Evolutionary conservation across 1,140 invertebrate species (phyloP), one percentile per base, ranked within the genome.

Genomic region (Asobara japonica): DNA sequence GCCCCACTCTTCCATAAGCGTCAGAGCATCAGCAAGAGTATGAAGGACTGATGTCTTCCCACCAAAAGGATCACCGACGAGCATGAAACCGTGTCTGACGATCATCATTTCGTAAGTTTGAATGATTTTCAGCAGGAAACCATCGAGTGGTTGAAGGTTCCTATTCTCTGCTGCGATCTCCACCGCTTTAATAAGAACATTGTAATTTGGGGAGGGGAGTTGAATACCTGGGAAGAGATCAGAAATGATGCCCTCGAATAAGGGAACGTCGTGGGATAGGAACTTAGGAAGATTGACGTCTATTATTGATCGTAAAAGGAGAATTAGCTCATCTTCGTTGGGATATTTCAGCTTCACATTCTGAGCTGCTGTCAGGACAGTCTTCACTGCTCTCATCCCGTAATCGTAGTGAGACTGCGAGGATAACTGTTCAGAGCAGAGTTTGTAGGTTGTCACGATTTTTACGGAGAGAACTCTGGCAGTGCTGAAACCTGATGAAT

Each of bases 271-370:
- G 80, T 93, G 91, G 3, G 92, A 92, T 41, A 97, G 87, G 88
- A 98, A 98, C 84, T 98, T 98, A 0, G 97, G 95, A 38, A 97
- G 87, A 89, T 98, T 98, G 0, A 98, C 95, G 86, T 98, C 96
- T 25, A 95, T 91, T 65, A 98, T 93, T 0, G 96, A 96, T 33
- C 95, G 89, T 27, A 97, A 86, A 36, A 97, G 80, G 48, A 97
- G 82, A 72, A 91, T 90, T 75, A 94, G 91, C 86, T 95, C 94
- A 77, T 93, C 87, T 84, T 96, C 94, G 77, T 95, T 89, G 0
- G 96, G 95, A 82, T 90, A 94, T 81, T 93, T 93, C 51, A 95
- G 87, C 86, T 97, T 95, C 16, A 96, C 91, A 82, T 94, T 96
- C 30, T 94, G 95, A 27, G 96, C 96, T 5, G 96, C 95, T 2